Conservation (phyloP, 92 coral and sea anemone species). For the Plumapathes pennacea region DNA sequence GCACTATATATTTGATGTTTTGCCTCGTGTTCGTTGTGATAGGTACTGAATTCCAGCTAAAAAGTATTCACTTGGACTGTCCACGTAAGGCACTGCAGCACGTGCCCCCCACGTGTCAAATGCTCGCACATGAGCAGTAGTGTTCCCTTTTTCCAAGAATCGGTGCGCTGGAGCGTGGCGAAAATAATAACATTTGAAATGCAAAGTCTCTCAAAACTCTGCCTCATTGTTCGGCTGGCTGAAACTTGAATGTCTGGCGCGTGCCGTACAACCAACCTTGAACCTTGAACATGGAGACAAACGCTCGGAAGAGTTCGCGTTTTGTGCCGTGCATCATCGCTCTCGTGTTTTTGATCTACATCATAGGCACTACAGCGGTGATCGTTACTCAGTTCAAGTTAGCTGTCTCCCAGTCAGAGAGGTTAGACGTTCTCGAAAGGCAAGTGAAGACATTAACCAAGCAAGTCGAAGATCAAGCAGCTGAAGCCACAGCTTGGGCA, state of each 20-base stretch:
- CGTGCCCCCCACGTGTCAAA: too few relatives aligned
- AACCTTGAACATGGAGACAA: slow-evolving; percentile 18
- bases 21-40: too few relatives aligned
- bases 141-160: slow-evolving; percentile 29
- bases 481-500: slow-evolving; percentile 48
- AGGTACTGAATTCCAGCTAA: too few relatives aligned
- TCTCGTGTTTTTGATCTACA: slow-evolving; percentile 36
- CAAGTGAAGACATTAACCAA: slow-evolving; percentile 35
- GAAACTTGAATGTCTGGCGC: too few relatives aligned
- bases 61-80: too few relatives aligned
- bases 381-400: slow-evolving; percentile 42
- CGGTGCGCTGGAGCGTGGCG: too few relatives aligned
- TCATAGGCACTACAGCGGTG: slow-evolving; percentile 32
- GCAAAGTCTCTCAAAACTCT: too few relatives aligned
- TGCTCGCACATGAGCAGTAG: slow-evolving; percentile 26
- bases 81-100: too few relatives aligned
- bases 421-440: slow-evolving; percentile 62
- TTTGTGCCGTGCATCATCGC: slow-evolving; percentile 17
- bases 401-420: slow-evolving; percentile 57
- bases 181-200: too few relatives aligned
- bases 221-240: too few relatives aligned
- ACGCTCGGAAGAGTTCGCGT: slow-evolving; percentile 10
- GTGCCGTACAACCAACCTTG: too few relatives aligned
- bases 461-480: slow-evolving; percentile 56
- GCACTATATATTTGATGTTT: too few relatives aligned